Evolutionary conservation across 2,113 vertebrate genomes (phyloP), one percentile per base, ranked within the genome.

Genomic region (Tonatia bakeri): DNA sequence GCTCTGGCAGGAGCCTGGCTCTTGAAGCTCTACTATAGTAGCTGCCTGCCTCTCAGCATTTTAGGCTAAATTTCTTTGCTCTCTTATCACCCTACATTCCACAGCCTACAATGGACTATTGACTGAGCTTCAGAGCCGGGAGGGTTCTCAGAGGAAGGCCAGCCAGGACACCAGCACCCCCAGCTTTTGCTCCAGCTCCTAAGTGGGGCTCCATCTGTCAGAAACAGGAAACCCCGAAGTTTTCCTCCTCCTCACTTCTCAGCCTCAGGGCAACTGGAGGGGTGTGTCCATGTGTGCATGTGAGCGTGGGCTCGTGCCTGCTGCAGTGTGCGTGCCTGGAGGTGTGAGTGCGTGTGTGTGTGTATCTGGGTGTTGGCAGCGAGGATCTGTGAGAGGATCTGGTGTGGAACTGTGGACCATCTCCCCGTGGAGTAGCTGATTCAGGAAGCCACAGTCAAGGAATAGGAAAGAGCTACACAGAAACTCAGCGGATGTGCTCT

Each of bases 51-150:
- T 82, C 92, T 94, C 54, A 93, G 93, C 92, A 84, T 94, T 90
- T 96, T 87, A 93, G 83, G 72, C 90, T 10, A 47, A 87, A 79
- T 92, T 96, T 81, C 94, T 93, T 52, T 56, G 26, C 24, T 73
- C 81, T 86, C 94, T 96, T 96, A 96, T 95, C 97, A 36, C 96
- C 94, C 96, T 93, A 7, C 67, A 82, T 82, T 97, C 94, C 96
- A 72, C 26, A 61, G 89, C 70, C 85, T 94, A 97, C 96, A 97
- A 96, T 94, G 92, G 80, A 43, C 96, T 89, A 94, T 96, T 96
- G 96, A 98, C 20, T 43, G 31, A 91, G 80, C 56, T 47, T 93
- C 80, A 54, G 91, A 96, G 45, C 83, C 54, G 93, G 91, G 94
- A 95, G 93, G 93, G 96, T 97, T 93, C 96, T 89, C 88, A 10